Evolutionary conservation across 2,888 invertebrate species (phyloP).

Genomic region (Girardia tigrina): DNA sequence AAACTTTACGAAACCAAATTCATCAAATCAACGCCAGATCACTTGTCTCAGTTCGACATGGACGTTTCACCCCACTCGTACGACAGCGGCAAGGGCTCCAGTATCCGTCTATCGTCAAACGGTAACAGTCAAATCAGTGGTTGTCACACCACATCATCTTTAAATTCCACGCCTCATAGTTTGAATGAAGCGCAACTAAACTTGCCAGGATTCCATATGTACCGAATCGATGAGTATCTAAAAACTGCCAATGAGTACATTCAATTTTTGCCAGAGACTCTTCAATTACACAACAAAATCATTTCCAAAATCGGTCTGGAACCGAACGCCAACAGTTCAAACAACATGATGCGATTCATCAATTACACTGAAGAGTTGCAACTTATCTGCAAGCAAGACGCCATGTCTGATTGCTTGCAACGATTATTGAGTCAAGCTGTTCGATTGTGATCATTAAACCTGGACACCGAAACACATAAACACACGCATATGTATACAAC

Average conservation of each 20-base stretch:
- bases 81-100: not conserved
- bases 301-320: not conserved
- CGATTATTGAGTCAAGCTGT: conserved; percentile 12
- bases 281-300: not conserved
- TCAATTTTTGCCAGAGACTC: not conserved
- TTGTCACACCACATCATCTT: not conserved
- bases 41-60: conserved; percentile 10
- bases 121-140: not conserved
- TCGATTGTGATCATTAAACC: not conserved
- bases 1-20: not conserved
- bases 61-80: not conserved
- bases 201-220: conserved; percentile 19
- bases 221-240: conserved; percentile 13
- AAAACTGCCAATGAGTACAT: conserved; percentile 4
- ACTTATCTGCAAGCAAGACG: not conserved
- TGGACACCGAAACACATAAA: too few species aligned
- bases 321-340: not conserved
- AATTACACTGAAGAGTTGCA: conserved; percentile 7
- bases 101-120: conserved; percentile 1
- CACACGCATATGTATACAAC: too few species aligned
- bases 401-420: conserved; percentile 5
- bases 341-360: conserved; percentile 6
- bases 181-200: conserved; percentile 15
- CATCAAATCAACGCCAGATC: not conserved
- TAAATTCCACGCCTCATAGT: conserved; percentile 15